phyloP scores from a whole-genome alignment of 2,888 invertebrate species.

The Tethea ocularis region DNA sequence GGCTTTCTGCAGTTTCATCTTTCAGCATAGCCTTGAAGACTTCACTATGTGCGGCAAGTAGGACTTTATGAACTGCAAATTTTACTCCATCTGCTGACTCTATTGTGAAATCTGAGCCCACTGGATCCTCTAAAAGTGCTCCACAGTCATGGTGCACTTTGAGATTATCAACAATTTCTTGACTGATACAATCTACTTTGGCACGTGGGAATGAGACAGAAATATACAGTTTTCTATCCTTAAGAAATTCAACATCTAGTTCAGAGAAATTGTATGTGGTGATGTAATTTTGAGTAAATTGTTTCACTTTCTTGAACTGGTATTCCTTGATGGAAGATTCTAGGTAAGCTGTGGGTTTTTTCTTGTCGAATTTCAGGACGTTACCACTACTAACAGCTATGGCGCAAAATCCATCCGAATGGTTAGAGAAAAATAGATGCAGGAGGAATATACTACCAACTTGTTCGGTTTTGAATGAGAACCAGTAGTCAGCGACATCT shows the following conservation, averaged over 20 bases:
- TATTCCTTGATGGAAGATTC: slow-evolving; percentile 44
- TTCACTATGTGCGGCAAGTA: slow-evolving; percentile 66
- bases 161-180: slow-evolving; percentile 42
- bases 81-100: slow-evolving; percentile 66
- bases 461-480: slow-evolving; percentile 62
- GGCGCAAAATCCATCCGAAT: slow-evolving; percentile 48
- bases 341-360: slow-evolving; percentile 49
- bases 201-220: slow-evolving; percentile 44
- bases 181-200: slow-evolving; percentile 29
- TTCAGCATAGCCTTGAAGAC: slow-evolving; percentile 78
- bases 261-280: slow-evolving; percentile 64
- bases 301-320: slow-evolving; percentile 40
- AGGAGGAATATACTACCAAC: slow-evolving; percentile 57
- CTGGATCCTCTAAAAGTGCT: slow-evolving; percentile 58
- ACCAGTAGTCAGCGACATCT: slow-evolving; percentile 66
- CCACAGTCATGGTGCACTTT: slow-evolving; percentile 60
- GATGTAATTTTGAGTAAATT: slow-evolving; percentile 45
- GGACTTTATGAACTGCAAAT: slow-evolving; percentile 64
- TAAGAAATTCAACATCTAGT: slow-evolving; percentile 61
- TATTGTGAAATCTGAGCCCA: slow-evolving; percentile 68
- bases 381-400: slow-evolving; percentile 52
- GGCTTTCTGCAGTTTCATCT: slow-evolving; percentile 71
- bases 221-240: slow-evolving; percentile 60
- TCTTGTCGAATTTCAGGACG: slow-evolving; percentile 52
- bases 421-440: slow-evolving; percentile 65